Base-by-base conservation (phyloP, 2,888 invertebrate genomes). In the Onthophagus sagittarius region DNA sequence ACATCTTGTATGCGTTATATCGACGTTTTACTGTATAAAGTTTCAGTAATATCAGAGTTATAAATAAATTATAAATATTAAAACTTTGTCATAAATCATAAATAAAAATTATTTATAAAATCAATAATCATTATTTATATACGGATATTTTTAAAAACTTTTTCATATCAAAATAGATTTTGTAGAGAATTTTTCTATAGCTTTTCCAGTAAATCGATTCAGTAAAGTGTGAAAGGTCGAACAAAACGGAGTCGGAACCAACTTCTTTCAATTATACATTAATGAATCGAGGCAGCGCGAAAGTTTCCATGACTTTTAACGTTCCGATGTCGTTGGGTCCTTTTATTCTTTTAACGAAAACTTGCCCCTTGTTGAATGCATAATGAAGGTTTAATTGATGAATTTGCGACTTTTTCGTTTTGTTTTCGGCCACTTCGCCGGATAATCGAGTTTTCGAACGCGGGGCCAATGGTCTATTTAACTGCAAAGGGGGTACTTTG, bases 361-460 rank as follows among this genome's bases (percentile, higher is more conserved):
- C 32, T 31, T n/a, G 31, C 67, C 32, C 67, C 67, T 67, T 32
- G 67, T n/a, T 67, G 67, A 67, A 67, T 67, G 31, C 67, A 67
- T 67, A 67, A 67, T 67, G 67, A 67, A 67, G 67, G 15, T 23
- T 67, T 67, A 67, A 67, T 67, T 67, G 67, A 67, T 67, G 67
- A 67, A 67, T 67, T 67, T 67, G 67, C 31, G 67, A 67, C 67
- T 67, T 67, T 67, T 67, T 67, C 23, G 23, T 32, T 32, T 23
- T 67, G 32, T 67, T 67, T 67, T 67, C 67, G 67, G 67, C 23
- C 23, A 67, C 67, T 67, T n/a, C 31, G 23, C 31, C 31, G 67
- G 67, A 67, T 67, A 67, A 67, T 67, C 67, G 67, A 67, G 31
- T 67, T 67, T 67, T 32, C 67, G 23, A 23, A 23, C 23, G 67